phyloP scores from a whole-genome alignment of 2,113 vertebrate genomes.

The Mellivora capensis region DNA sequence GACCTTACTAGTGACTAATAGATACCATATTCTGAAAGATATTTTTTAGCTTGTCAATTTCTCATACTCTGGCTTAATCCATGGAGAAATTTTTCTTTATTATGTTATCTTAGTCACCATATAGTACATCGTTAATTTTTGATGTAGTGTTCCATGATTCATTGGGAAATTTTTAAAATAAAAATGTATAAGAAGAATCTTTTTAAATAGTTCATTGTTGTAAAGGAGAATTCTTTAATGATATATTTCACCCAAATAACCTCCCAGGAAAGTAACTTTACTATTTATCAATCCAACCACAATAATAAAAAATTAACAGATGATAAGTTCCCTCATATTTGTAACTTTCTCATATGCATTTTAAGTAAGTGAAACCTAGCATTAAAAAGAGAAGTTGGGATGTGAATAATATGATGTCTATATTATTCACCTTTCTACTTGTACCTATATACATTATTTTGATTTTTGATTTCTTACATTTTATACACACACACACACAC shows the following conservation, averaged over 20 bases:
- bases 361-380: not conserved
- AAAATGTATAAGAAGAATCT: not conserved
- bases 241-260: not conserved
- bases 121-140: too few species aligned
- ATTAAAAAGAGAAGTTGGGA: not conserved
- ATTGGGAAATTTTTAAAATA: not conserved
- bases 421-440: not conserved
- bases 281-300: not conserved
- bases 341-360: not conserved
- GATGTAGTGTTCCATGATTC: not conserved
- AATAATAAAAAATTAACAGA: not conserved
- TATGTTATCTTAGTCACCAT: too few species aligned
- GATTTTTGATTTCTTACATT: not conserved
- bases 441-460: not conserved
- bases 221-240: not conserved
- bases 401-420: not conserved
- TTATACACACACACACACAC: not conserved
- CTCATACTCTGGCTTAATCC: not conserved
- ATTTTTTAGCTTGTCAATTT: not conserved
- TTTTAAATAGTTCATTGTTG: not conserved
- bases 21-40: not conserved
- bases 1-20: not conserved
- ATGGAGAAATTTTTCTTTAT: not conserved
- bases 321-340: not conserved
- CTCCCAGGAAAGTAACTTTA: not conserved